phyloP scores from a whole-genome alignment of 2,888 invertebrate species.

The Andrena haemorrhoa region DNA sequence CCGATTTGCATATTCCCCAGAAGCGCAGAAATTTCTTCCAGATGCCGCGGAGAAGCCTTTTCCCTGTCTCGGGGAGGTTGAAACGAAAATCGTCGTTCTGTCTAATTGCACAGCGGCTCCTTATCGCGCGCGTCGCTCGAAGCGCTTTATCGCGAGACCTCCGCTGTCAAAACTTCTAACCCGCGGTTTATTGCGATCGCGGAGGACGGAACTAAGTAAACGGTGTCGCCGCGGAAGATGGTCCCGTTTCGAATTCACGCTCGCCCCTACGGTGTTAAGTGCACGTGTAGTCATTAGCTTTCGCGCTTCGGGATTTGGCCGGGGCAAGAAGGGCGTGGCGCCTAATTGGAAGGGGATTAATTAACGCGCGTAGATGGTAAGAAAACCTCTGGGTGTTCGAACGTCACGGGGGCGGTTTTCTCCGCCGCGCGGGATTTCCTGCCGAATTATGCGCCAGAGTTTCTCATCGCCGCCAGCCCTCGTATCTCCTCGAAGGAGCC shows the following conservation, averaged over 20 bases:
- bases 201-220: conserved; percentile 37
- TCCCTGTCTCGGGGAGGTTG: too few relatives aligned
- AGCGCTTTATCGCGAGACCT: neutral
- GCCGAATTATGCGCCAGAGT: conserved; percentile 69
- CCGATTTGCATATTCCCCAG: too few relatives aligned
- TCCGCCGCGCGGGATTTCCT: conserved; percentile 53
- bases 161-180: conserved; percentile 29
- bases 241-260: conserved; percentile 56
- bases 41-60: too few relatives aligned
- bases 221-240: conserved; percentile 41
- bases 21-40: too few relatives aligned
- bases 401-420: conserved; percentile 54
- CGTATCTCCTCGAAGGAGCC: conserved; percentile 27
- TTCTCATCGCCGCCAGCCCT: conserved; percentile 23
- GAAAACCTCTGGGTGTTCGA: conserved; percentile 67
- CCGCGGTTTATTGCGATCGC: conserved; percentile 45
- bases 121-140: neutral
- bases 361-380: conserved; percentile 70
- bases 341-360: conserved; percentile 75
- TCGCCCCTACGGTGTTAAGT: conserved; percentile 52
- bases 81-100: too few relatives aligned
- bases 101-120: neutral
- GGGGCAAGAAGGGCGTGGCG: conserved; percentile 63
- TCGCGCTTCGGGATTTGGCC: conserved; percentile 59
- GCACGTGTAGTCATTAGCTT: conserved; percentile 57